A percentile compares a stretch with the other conserved stretches of the same genome.
phyloP scores from a whole-genome alignment of 1,140 invertebrate genomes.

The Drosophila mojavensis region DNA sequence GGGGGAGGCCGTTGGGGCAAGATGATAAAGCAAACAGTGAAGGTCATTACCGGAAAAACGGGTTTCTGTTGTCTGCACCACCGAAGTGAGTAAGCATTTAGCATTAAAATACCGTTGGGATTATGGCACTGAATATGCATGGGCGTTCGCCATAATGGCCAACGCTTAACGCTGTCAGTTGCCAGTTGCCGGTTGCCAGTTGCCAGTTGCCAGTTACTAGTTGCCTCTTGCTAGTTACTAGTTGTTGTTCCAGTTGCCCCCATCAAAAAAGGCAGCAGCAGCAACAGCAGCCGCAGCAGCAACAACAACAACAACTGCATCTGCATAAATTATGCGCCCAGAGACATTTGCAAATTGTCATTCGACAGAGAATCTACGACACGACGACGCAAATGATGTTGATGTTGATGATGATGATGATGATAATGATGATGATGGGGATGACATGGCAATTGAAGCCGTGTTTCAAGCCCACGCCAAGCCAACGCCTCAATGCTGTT shows the following conservation, averaged over 20 bases:
- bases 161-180: conserved; percentile 65
- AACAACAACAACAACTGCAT: conserved; percentile 62
- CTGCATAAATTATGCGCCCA: conserved; percentile 77
- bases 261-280: conserved; percentile 42
- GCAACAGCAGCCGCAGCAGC: conserved; percentile 5
- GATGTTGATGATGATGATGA: conserved; percentile 5
- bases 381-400: conserved; percentile 18
- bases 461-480: conserved; percentile 49
- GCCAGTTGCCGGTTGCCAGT: conserved; percentile 38
- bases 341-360: conserved; percentile 79
- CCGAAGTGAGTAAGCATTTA: conserved; percentile 77
- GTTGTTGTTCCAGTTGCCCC: conserved; percentile 37
- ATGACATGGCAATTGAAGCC: conserved; percentile 39
- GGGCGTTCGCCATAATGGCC: conserved; percentile 70
- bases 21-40: conserved; percentile 75
- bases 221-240: conserved; percentile 23
- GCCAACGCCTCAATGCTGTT: conserved; percentile 42
- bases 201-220: conserved; percentile 42
- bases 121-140: conserved; percentile 79
- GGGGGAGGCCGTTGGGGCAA: conserved; percentile 26
- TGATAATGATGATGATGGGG: conserved; percentile 21
- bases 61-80: conserved; percentile 58
- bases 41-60: conserved; percentile 82
- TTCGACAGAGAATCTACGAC: conserved; percentile 46
- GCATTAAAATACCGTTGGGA: conserved; percentile 81